These are phyloP conservation scores for Melolontha melolontha DNA, from an alignment of 2,888 invertebrate genomes.

Conservation along the genomic window DNA sequence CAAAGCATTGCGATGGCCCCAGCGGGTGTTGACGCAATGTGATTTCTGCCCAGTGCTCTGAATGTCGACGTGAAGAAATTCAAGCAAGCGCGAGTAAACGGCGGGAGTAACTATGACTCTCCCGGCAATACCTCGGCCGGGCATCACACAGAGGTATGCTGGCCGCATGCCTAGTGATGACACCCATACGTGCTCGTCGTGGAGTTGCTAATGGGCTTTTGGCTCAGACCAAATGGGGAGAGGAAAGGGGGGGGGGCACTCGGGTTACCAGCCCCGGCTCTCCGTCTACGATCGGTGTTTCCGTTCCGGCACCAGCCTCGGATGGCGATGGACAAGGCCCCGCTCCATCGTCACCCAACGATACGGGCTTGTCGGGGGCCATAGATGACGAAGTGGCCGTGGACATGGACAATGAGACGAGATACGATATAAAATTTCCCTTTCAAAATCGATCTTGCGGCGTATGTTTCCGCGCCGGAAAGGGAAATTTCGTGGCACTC, in stretches of 20 bases:
- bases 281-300: neutral
- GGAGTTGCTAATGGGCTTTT: neutral
- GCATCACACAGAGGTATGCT: neutral
- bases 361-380: neutral
- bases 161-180: neutral
- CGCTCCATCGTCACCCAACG: neutral
- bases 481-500: constrained; percentile 17
- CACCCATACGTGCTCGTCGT: constrained; percentile 10
- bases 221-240: neutral
- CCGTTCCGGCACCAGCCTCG: neutral
- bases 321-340: neutral
- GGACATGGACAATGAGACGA: neutral
- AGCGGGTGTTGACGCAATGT: too few relatives aligned
- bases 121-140: neutral
- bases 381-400: constrained; percentile 1
- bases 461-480: constrained; percentile 25
- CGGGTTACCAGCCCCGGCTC: constrained; percentile 6
- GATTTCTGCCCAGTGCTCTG: too few relatives aligned
- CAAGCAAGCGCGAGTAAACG: too few relatives aligned
- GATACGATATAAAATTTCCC: neutral
- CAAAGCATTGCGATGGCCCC: too few relatives aligned
- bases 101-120: too few relatives aligned
- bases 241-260: neutral
- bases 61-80: too few relatives aligned
- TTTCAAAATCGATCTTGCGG: constrained; percentile 9